Conservation (phyloP, 2,113 vertebrate genomes). For the Hyla sarda region DNA sequence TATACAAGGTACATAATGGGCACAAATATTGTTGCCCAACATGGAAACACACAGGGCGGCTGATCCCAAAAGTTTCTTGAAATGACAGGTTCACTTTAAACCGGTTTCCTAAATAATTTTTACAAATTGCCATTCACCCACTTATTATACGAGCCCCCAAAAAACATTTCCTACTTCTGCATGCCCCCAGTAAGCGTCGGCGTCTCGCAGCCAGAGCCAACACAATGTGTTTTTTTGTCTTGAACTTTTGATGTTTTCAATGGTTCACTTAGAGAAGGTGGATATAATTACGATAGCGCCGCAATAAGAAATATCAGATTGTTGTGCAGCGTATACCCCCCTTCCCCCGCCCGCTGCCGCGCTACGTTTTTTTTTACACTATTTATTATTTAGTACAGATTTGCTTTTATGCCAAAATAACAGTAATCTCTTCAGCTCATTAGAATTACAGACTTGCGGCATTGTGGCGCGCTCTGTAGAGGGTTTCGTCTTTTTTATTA, state of each 20-base stretch:
- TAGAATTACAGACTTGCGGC: slow-evolving; percentile 72
- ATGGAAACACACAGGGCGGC: too few species aligned
- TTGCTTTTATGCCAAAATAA: slow-evolving; percentile 69
- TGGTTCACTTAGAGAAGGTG: slow-evolving; percentile 32
- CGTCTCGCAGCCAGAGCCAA: slow-evolving; percentile 19
- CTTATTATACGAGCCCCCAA: background rate
- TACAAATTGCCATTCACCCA: background rate
- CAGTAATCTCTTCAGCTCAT: slow-evolving; percentile 63
- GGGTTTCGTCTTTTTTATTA: slow-evolving; percentile 72
- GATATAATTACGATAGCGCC: slow-evolving; percentile 25
- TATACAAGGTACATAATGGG: background rate
- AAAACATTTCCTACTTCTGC: background rate
- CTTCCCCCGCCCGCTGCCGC: background rate
- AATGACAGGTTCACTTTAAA: too few species aligned
- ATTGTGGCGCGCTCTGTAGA: slow-evolving; percentile 67
- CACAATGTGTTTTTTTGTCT: background rate
- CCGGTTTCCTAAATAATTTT: too few species aligned
- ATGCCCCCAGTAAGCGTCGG: slow-evolving; percentile 32
- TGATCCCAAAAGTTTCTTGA: too few species aligned
- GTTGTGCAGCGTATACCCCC: background rate
- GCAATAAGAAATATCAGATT: slow-evolving; percentile 26
- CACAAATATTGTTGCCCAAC: too few species aligned
- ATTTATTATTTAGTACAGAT: slow-evolving; percentile 61
- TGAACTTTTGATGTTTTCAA: slow-evolving; percentile 28
- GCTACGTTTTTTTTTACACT: slow-evolving; percentile 57